phyloP scores from a whole-genome alignment of 2,113 vertebrate species.

The Silurus meridionalis region DNA sequence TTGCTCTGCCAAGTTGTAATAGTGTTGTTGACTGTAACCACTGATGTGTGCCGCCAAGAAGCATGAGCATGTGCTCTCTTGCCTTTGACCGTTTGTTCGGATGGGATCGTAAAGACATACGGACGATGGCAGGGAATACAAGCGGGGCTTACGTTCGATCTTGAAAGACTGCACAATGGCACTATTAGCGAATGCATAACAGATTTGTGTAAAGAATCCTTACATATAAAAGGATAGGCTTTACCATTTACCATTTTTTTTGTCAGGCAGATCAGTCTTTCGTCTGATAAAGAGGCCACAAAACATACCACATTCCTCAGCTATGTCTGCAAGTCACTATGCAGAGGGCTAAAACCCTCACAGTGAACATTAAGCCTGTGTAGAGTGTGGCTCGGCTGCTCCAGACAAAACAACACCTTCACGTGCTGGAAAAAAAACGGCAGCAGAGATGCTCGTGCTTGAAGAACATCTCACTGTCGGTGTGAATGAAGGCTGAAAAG shows the following conservation, averaged over 20 bases:
- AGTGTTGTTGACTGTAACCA: conserved; percentile 61
- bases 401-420: conserved; percentile 45
- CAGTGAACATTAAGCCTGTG: conserved; percentile 25
- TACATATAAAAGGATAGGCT: conserved; percentile 4
- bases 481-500: conserved; percentile 32
- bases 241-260: conserved; percentile 18
- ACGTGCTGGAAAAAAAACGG: conserved; percentile 21
- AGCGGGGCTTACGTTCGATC: conserved; percentile 1
- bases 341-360: conserved; percentile 10
- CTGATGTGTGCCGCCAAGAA: conserved; percentile 54
- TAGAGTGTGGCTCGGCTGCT: conserved; percentile 8
- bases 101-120: conserved; percentile 48
- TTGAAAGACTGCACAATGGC: conserved; percentile 44
- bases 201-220: conserved; percentile 33
- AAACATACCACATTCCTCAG: conserved; percentile 40
- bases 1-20: conserved; percentile 68
- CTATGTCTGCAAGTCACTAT: not conserved
- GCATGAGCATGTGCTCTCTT: conserved; percentile 56
- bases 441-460: conserved; percentile 25
- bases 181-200: conserved; percentile 28
- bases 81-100: conserved; percentile 47
- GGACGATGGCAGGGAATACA: conserved; percentile 15
- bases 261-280: conserved; percentile 35
- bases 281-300: conserved; percentile 15
- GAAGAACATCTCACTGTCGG: conserved; percentile 31